Base-by-base conservation (phyloP, 2,797 vertebrate genomes). In the Halcyon smyrnensis region DNA sequence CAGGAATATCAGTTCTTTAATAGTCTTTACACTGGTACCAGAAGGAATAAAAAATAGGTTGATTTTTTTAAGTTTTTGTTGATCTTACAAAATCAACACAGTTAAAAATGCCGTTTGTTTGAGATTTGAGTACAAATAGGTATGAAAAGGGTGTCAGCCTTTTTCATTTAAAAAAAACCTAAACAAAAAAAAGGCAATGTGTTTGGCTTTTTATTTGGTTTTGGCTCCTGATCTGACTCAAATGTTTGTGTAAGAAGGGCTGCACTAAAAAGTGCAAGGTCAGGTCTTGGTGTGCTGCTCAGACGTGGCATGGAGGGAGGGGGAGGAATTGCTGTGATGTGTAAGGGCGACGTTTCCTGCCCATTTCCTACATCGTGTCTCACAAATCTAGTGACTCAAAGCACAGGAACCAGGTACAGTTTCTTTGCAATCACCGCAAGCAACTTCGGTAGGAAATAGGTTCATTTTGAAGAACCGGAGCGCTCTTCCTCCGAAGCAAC, bases 221-320 rank as follows among this genome's bases (percentile, higher is more conserved):
- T 80, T 57, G 23, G 32, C n/a, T 90, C 80, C 34, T 51, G 41
- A 59, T 57, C 57, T 86, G 79, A 68, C 41, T 89, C 48, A 77
- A 71, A 73, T 62, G 37, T 90, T 94, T 81, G 70, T 80, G 37
- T 68, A 64, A 93, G 78, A 73, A 90, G 67, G 32, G 15, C 87
- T 86, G 69, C 45, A 10, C 30, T 84, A 36, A 83, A 77, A 90
- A 80, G 69, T 87, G 84, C 85, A 83, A 89, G 81, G 80, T 95
- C 93, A 91, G 74, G 88, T 51, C 50, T 68, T 39, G 43, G 34
- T 79, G 76, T 70, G 50, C 67, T 59, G 27, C 80, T 76, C 79
- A 41, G 64, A 63, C 0, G 0, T 41, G 78, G 51, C 28, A 9
- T 4, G 51, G 64, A 76, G 70, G 21, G 68, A 90, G 59, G 91